Base-by-base conservation (phyloP, 2,113 vertebrate species). In the Pterocles orientalis region DNA sequence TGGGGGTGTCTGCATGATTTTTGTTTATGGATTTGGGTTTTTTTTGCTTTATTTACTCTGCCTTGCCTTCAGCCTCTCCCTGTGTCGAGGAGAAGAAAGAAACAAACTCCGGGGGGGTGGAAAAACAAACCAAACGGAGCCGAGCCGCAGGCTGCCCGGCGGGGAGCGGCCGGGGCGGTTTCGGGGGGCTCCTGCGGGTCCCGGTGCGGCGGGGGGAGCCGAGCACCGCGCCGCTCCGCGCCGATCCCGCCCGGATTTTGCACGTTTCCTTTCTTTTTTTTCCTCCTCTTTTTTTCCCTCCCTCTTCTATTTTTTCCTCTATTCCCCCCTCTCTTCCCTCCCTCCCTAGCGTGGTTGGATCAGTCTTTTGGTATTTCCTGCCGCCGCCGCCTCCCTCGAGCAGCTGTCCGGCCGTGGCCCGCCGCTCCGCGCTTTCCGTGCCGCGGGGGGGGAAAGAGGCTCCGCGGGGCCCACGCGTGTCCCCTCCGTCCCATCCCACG, bases 281-380 rank as follows among this genome's bases (percentile, higher is more conserved):
- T 15, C 8, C 29, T n/a, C 69, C 43, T 8, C 36, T 51, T 75
- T 91, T 80, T 53, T 69, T 41, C 3, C 3, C 61, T 66, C 50
- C 60, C 51, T 29, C 72, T 91, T 90, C 83, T 83, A 36, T 86
- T 92, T 86, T 86, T 57, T 61, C 64, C 50, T 77, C 56, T 43
- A 25, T 91, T 72, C 33, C 87, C 78, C 62, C 8, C 16, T 79
- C 70, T 64, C 88, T 88, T 93, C 92, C 81, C 54, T 92, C 90
- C 85, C 69, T 88, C 88, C 88, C 88, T 85, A 33, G 86, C 88
- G 94, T 68, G 94, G 94, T 93, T 97, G 95, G 96, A 85, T 86
- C 85, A 97, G 96, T 87, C 91, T 90, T 86, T 88, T 96, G 97
- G 97, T 94, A 97, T 97, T 97, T 97, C 97, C 96, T 97, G 97